Conservation (phyloP, 2,113 vertebrate genomes). For the Cololabis saira region DNA sequence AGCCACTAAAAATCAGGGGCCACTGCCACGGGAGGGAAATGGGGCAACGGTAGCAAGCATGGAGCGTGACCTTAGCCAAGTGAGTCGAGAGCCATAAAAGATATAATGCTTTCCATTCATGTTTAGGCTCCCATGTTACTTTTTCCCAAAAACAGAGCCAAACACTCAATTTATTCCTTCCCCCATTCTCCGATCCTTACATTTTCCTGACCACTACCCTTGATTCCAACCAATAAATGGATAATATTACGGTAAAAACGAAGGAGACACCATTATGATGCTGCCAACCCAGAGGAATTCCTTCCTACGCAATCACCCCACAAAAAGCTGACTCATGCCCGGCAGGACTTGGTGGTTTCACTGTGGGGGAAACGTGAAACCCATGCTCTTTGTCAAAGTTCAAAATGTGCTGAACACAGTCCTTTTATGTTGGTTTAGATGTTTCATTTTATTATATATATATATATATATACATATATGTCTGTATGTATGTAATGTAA, state of each 20-base stretch:
- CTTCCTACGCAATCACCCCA: slow-evolving; percentile 74
- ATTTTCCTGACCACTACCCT: slow-evolving; percentile 70
- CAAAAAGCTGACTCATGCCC: slow-evolving; percentile 72
- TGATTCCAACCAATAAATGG: slow-evolving; percentile 73
- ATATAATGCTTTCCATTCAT: slow-evolving; percentile 73
- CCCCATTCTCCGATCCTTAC: slow-evolving; percentile 45
- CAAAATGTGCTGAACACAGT: slow-evolving; percentile 10
- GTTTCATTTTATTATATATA: slow-evolving; percentile 18
- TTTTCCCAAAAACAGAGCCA: slow-evolving; percentile 69
- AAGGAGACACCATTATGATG: slow-evolving; percentile 63
- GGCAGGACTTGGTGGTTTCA: slow-evolving; percentile 55
- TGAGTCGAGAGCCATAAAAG: slow-evolving; percentile 59
- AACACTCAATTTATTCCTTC: slow-evolving; percentile 53
- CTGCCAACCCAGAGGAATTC: slow-evolving; percentile 71
- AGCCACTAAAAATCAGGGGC: slow-evolving; percentile 27
- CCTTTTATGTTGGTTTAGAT: slow-evolving; percentile 4
- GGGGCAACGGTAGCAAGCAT: slow-evolving; percentile 46
- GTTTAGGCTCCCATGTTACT: slow-evolving; percentile 40
- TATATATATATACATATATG: too few species aligned
- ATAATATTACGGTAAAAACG: slow-evolving; percentile 69
- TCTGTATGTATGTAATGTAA: neutral
- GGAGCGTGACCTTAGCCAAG: slow-evolving; percentile 57
- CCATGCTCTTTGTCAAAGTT: slow-evolving; percentile 18
- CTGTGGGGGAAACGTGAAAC: slow-evolving; percentile 46
- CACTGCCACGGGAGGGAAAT: slow-evolving; percentile 38